phyloP scores from a whole-genome alignment of 1,140 invertebrate genomes.

The Hylyphantes graminicola region DNA sequence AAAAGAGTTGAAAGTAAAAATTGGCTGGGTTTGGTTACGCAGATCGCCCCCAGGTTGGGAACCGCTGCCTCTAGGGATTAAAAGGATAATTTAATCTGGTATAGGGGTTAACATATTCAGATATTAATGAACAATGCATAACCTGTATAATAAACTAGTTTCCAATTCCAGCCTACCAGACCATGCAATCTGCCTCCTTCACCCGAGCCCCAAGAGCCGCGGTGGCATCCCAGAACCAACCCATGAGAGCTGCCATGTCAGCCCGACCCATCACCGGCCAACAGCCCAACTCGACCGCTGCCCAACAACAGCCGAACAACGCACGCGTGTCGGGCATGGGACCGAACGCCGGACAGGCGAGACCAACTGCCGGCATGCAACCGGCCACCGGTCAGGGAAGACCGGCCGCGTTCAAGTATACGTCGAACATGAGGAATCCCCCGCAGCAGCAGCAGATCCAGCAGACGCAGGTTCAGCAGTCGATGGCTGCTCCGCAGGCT shows the following conservation, averaged over 20 bases:
- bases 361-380: constrained; percentile 60
- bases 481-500: constrained; percentile 71
- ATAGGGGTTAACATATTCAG: no score
- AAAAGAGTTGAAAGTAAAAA: no score
- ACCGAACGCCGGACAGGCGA: constrained; percentile 72
- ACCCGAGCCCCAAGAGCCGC: constrained; percentile 70
- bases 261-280: constrained; percentile 85
- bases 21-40: no score
- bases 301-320: constrained; percentile 67
- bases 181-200: constrained; percentile 73
- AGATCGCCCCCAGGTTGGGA: no score
- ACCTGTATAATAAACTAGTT: background rate
- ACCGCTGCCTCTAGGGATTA: no score
- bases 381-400: constrained; percentile 71
- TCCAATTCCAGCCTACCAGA: constrained; percentile 72
- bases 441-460: constrained; percentile 71
- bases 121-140: no score
- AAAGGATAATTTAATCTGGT: no score
- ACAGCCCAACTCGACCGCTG: constrained; percentile 62
- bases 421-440: constrained; percentile 72
- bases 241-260: constrained; percentile 78
- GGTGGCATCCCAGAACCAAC: constrained; percentile 74
- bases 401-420: constrained; percentile 85
- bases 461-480: constrained; percentile 75
- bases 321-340: constrained; percentile 55